Evolutionary conservation across 2,797 vertebrate species (phyloP).

Genomic region (Botia almorhae): DNA sequence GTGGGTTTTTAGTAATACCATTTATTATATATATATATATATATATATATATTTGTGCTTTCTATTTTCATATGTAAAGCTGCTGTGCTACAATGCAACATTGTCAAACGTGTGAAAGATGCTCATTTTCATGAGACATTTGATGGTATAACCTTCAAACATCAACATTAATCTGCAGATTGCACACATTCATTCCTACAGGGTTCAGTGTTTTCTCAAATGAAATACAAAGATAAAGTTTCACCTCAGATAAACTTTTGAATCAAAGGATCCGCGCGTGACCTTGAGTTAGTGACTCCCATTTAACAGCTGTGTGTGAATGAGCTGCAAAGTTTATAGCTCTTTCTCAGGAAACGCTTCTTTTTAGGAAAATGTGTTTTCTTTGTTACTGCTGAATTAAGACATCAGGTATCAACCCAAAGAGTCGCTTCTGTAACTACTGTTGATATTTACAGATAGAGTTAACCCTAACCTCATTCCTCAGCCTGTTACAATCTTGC

Average conservation of each 20-base stretch:
- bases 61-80: no score
- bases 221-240: neutral
- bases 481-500: no score
- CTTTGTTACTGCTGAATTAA: no score
- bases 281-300: conserved; percentile 30
- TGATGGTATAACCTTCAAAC: neutral
- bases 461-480: no score
- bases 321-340: neutral
- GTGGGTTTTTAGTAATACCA: no score
- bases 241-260: conserved; percentile 9
- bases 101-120: neutral
- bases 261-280: conserved; percentile 18
- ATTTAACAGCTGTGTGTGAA: conserved; percentile 17
- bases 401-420: no score
- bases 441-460: no score
- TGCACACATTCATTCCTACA: neutral
- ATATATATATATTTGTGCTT: no score
- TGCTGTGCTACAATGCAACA: no score
- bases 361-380: no score
- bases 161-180: neutral
- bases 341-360: neutral
- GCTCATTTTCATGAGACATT: neutral
- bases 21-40: no score
- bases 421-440: no score
- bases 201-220: neutral